Base-by-base conservation (phyloP, 2,113 vertebrate species). In the Corydoras maculifer region DNA sequence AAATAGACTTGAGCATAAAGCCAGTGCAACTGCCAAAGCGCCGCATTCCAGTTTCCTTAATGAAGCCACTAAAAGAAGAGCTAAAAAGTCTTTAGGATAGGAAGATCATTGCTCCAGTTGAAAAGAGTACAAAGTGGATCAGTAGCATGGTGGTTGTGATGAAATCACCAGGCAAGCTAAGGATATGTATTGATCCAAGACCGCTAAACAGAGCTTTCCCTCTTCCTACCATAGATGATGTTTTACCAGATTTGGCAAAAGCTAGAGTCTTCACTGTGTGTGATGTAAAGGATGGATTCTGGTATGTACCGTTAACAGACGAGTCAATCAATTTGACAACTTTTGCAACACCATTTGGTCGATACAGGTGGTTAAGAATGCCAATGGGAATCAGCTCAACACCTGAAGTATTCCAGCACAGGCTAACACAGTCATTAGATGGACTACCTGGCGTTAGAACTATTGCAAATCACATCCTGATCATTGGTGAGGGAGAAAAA, bases 391-490 rank as follows among this genome's bases (percentile, higher is more conserved):
- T 58, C 3, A 18, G 57, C 57, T 18, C 55, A 2, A 15, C 55
- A n/a, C 55, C 55, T 2, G 55, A 58, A 18, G 55, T 58, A 7
- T n/a, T 58, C 55, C 55, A 58, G 7, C n/a, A 15, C 55, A n/a
- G 55, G 55, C n/a, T 58, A 8, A 58, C 15, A n/a, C 55, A 58
- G n/a, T n/a, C 55, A 58, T 18, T 58, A n/a, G 55, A 58, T 13
- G 55, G 55, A 2, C 65, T 72, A 5, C 49, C 18, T 48, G 77
- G 69, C 9, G 58, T 72, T 2, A 14, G 62, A 3, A 63, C 67
- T 6, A 79, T 76, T 9, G 73, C 73, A 5, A 69, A 76, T 61
- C 65, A 72, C 15, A 61, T 78, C 7, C 69, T 73, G 2, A 14
- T 75, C 29, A 48, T 14, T 55, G 69, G 73, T 5, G 58, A 78